These are phyloP conservation scores for Pantelozetes paolii DNA, from an alignment of 2,888 invertebrate genomes.

Conservation along the genomic window DNA sequence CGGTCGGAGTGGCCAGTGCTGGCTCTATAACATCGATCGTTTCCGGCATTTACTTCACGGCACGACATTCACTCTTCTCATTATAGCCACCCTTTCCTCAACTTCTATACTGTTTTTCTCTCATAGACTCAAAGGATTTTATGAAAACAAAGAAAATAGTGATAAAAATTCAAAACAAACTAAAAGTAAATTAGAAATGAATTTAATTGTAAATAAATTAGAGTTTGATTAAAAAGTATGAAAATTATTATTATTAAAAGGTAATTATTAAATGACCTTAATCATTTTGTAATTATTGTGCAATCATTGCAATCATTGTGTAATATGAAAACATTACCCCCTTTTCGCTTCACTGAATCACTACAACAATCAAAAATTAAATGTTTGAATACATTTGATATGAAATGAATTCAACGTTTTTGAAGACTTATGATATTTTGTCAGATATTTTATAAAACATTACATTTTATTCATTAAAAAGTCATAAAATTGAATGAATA, in stretches of 20 bases:
- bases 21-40: slow-evolving; percentile 47
- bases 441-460: too few species aligned
- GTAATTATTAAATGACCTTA: neutral
- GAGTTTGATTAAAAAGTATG: neutral
- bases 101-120: slow-evolving; percentile 20
- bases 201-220: slow-evolving; percentile 21
- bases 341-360: too few species aligned
- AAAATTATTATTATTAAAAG: neutral
- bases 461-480: too few species aligned
- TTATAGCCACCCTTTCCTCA: slow-evolving; percentile 20
- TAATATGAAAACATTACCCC: too few species aligned
- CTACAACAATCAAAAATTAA: too few species aligned
- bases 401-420: too few species aligned
- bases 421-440: too few species aligned
- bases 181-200: neutral
- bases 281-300: neutral
- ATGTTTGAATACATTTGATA: too few species aligned
- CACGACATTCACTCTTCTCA: slow-evolving; percentile 44
- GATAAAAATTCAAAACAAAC: neutral
- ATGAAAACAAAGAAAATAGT: slow-evolving; percentile 20
- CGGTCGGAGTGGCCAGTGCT: slow-evolving; percentile 47
- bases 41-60: slow-evolving; percentile 46
- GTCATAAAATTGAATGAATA: too few species aligned
- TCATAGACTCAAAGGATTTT: slow-evolving; percentile 26
- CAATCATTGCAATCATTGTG: too few species aligned